Percentiles rank a stretch among this genome's conserved stretches.
Evolutionary conservation across 2,888 invertebrate species (phyloP).

Genomic region (Tricholauxania praeusta): DNA sequence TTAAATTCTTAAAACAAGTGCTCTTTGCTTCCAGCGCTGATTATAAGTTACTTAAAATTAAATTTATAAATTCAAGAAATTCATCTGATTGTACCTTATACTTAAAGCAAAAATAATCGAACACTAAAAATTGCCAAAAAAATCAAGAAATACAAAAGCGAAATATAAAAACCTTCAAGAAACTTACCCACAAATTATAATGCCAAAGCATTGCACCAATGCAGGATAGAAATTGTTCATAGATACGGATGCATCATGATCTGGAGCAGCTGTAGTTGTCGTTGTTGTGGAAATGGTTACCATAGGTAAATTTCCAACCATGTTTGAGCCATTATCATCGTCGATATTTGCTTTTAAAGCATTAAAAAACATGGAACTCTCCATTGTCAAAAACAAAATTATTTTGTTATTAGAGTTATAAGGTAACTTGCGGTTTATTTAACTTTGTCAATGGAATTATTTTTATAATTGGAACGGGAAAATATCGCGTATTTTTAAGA

Average conservation of each 20-base stretch:
- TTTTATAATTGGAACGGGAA: too few relatives aligned
- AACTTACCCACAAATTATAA: slow-evolving; percentile 89
- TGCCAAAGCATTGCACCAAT: slow-evolving; percentile 90
- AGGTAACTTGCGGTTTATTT: too few relatives aligned
- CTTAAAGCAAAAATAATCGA: too few relatives aligned
- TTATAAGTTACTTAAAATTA: background rate
- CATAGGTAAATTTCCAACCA: background rate
- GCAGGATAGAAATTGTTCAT: slow-evolving; percentile 92
- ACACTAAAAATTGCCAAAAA: background rate
- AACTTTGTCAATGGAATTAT: too few relatives aligned
- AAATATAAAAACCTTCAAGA: background rate
- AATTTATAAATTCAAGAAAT: background rate
- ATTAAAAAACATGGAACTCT: slow-evolving; percentile 18
- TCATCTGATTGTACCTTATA: background rate
- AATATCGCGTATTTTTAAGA: too few relatives aligned
- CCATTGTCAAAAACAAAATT: slow-evolving; percentile 5
- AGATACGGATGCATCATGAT: slow-evolving; percentile 59
- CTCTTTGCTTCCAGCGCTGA: background rate
- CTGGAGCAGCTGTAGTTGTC: slow-evolving; percentile 50
- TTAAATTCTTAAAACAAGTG: too few relatives aligned
- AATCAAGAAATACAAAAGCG: background rate
- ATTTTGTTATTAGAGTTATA: too few relatives aligned
- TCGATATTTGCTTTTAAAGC: background rate
- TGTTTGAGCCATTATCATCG: background rate
- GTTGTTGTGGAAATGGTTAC: background rate